Percentiles rank a stretch among this genome's conserved stretches.
phyloP scores from a whole-genome alignment of 2,888 invertebrate species.

The Ochlodes sylvanus region DNA sequence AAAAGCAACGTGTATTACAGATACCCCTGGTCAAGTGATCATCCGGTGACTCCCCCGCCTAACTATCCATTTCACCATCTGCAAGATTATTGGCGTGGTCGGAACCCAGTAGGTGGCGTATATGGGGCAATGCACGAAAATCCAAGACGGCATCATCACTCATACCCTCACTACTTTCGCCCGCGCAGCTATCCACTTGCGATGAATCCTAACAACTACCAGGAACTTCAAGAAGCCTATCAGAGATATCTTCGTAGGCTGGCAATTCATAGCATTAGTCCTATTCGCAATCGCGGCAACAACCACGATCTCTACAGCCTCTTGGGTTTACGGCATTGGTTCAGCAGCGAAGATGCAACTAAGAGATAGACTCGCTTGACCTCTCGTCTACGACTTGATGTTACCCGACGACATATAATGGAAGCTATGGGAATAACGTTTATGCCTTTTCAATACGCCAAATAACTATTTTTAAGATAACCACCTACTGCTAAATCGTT shows the following conservation, averaged over 20 bases:
- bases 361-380: conserved; percentile 73
- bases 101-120: conserved; percentile 69
- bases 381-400: conserved; percentile 74
- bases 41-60: conserved; percentile 68
- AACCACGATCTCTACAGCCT: conserved; percentile 78
- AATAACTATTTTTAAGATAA: conserved; percentile 40
- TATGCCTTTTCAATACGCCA: conserved; percentile 38
- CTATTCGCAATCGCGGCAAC: conserved; percentile 60
- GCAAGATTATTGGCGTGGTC: conserved; percentile 79
- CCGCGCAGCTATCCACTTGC: conserved; percentile 61
- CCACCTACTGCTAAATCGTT: conserved; percentile 36
- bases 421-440: conserved; percentile 74
- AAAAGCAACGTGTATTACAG: conserved; percentile 66
- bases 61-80: conserved; percentile 76
- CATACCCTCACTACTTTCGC: conserved; percentile 70
- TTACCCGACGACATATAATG: conserved; percentile 83
- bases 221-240: conserved; percentile 59
- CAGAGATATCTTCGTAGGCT: conserved; percentile 65
- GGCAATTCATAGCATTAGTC: conserved; percentile 60
- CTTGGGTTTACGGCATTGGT: conserved; percentile 79
- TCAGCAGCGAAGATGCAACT: conserved; percentile 76
- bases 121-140: conserved; percentile 71
- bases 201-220: conserved; percentile 53
- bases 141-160: conserved; percentile 77
- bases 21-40: conserved; percentile 75